Conservation (phyloP, 2,113 vertebrate genomes). For the Circaetus gallicus region DNA sequence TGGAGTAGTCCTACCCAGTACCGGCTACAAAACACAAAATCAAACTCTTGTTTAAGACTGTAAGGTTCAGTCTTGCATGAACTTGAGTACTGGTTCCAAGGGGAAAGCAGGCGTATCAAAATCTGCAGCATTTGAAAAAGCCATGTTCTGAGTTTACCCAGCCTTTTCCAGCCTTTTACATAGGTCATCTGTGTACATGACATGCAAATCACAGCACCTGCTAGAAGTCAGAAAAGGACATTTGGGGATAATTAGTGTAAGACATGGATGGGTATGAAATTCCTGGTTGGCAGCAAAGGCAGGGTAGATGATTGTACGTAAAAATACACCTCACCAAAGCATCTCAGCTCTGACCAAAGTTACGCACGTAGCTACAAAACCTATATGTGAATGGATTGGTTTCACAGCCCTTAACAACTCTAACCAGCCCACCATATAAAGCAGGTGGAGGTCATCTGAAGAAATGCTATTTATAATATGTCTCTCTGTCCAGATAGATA, state of each 20-base stretch:
- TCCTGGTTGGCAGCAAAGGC: not conserved
- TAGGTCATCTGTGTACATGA: not conserved
- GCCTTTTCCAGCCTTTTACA: not conserved
- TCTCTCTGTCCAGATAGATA: not conserved
- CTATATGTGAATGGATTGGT: not conserved
- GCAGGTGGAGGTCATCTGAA: not conserved
- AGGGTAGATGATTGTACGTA: not conserved
- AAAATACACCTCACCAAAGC: not conserved
- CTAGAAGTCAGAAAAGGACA: not conserved
- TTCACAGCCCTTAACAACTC: not conserved
- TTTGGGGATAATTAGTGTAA: not conserved
- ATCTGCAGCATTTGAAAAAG: not conserved
- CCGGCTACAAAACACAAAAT: not conserved
- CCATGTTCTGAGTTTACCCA: not conserved
- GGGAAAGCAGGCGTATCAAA: not conserved
- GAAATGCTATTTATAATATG: not conserved
- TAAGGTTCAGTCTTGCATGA: not conserved
- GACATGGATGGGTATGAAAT: not conserved
- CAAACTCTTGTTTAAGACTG: not conserved
- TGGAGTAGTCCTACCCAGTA: not conserved
- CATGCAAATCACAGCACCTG: not conserved
- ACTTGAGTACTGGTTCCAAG: not conserved
- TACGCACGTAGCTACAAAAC: rapidly evolving
- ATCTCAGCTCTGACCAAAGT: not conserved
- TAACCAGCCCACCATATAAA: not conserved